These are phyloP conservation scores for Noctua janthina DNA, from an alignment of 2,888 invertebrate genomes.

Conservation along the genomic window DNA sequence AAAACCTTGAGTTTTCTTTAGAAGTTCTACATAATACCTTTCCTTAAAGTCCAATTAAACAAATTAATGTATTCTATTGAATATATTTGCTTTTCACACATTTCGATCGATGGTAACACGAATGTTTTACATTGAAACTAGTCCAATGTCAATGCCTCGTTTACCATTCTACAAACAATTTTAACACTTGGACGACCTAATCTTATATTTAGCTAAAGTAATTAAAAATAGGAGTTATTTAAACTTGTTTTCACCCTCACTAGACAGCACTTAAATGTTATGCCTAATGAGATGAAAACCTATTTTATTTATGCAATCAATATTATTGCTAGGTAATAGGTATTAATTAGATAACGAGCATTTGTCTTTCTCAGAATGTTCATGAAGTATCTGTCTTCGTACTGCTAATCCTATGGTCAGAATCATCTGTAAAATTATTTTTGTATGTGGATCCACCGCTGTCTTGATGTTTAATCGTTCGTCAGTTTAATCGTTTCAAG, in stretches of 20 bases:
- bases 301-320: neutral
- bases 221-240: neutral
- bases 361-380: neutral
- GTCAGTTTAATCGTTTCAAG: neutral
- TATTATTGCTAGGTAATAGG: neutral
- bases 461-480: neutral
- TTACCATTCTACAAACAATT: slow-evolving; percentile 4
- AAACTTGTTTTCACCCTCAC: neutral
- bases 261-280: neutral
- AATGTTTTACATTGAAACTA: neutral
- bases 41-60: slow-evolving; percentile 24
- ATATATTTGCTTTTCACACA: slow-evolving; percentile 19
- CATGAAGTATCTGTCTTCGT: neutral
- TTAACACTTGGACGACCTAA: slow-evolving; percentile 7
- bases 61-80: slow-evolving; percentile 32
- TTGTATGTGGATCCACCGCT: neutral
- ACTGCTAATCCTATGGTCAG: neutral
- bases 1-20: slow-evolving; percentile 24
- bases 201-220: slow-evolving; percentile 15
- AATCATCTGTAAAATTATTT: neutral
- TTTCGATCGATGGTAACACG: slow-evolving; percentile 3
- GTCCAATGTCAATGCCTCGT: slow-evolving; percentile 14
- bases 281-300: neutral
- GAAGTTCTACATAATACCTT: neutral
- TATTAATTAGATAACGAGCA: neutral